Conservation (phyloP, 2,113 vertebrate species). For the rabbit (Oryctolagus cuniculus) region mOryCun1.1 NC_091439.1:56990001-56990500, state of each 20-base stretch:
- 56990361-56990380: not conserved
- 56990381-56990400: not conserved
- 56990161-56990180: not conserved
- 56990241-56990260: not conserved
- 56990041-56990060: not conserved
- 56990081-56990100: not conserved
- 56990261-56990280: not conserved
- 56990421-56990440: not conserved
- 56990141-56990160: not conserved
- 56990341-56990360: not conserved
- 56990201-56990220: not conserved
- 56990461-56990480: not conserved
- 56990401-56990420: not conserved
- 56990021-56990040: not conserved
- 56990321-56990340: not conserved
- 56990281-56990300: not conserved
- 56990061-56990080: not conserved
- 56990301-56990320: rapidly evolving
- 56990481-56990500: not conserved
- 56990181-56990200: not conserved
- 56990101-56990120: not conserved
- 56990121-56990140: not conserved
- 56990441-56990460: not conserved
- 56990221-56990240: not conserved
- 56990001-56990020: not conserved